phyloP scores from a whole-genome alignment of 2,888 invertebrate genomes.

The Andrena dorsata region DNA sequence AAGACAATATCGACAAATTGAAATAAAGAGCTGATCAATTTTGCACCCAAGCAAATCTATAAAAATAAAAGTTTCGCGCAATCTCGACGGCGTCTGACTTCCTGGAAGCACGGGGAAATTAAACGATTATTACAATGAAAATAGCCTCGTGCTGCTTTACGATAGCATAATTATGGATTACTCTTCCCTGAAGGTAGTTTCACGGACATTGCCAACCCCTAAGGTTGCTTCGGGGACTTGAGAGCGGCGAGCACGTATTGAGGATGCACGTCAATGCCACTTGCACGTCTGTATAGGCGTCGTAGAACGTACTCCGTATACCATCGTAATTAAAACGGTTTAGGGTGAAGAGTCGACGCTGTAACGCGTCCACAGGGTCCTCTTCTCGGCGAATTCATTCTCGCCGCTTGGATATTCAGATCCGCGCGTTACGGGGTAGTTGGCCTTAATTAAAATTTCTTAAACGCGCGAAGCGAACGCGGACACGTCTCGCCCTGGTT shows the following conservation, averaged over 20 bases:
- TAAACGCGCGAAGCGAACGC: constrained; percentile 3
- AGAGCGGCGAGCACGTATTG: constrained; percentile 8
- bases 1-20: background rate
- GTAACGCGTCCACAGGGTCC: background rate
- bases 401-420: constrained; percentile 11
- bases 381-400: background rate
- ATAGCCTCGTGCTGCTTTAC: background rate
- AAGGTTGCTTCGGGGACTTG: background rate
- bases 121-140: background rate
- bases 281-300: constrained; percentile 18
- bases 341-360: constrained; percentile 35
- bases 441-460: constrained; percentile 43
- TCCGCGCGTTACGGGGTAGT: background rate
- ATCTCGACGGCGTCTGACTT: too few species aligned
- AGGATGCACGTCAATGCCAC: constrained; percentile 25
- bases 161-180: background rate
- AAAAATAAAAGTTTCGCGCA: too few species aligned
- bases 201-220: background rate
- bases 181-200: background rate
- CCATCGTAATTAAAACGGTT: constrained; percentile 51
- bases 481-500: background rate
- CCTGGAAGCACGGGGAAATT: background rate
- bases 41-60: too few species aligned
- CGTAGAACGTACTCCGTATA: background rate
- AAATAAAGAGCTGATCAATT: background rate